phyloP scores from a whole-genome alignment of 1,140 invertebrate genomes.

The Pissodes strobi region DNA sequence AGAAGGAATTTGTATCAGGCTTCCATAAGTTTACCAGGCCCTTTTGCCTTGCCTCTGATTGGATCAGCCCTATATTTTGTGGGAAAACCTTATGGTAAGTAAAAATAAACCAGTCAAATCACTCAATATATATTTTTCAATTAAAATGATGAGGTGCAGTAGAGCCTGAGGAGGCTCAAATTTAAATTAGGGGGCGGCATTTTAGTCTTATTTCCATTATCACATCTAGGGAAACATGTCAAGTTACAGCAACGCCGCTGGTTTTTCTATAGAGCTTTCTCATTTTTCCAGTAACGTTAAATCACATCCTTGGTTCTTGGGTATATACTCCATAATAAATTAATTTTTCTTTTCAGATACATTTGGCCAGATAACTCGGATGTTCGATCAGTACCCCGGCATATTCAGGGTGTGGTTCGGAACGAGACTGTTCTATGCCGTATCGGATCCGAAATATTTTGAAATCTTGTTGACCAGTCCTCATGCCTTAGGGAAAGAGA shows the following conservation, averaged over 20 bases:
- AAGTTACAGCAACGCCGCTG: neutral
- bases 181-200: neutral
- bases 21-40: slow-evolving; percentile 57
- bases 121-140: neutral
- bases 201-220: neutral
- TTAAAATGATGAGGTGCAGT: too few relatives aligned
- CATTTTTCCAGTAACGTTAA: too few relatives aligned
- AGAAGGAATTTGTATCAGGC: slow-evolving; percentile 44
- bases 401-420: slow-evolving; percentile 50
- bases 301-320: neutral
- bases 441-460: slow-evolving; percentile 57
- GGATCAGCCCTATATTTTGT: slow-evolving; percentile 62
- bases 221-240: neutral
- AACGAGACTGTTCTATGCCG: slow-evolving; percentile 50
- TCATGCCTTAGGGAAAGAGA: slow-evolving; percentile 67
- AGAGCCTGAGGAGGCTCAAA: too few relatives aligned
- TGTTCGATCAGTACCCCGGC: slow-evolving; percentile 29
- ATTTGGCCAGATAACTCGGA: slow-evolving; percentile 17
- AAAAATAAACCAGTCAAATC: neutral
- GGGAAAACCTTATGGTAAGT: slow-evolving; percentile 59
- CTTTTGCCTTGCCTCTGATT: slow-evolving; percentile 61
- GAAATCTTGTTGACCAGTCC: slow-evolving; percentile 55
- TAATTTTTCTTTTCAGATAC: slow-evolving; percentile 28
- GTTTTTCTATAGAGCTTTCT: neutral
- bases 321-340: neutral